phyloP scores from a whole-genome alignment of 2,888 invertebrate genomes.

The Dexiosoma caninum region DNA sequence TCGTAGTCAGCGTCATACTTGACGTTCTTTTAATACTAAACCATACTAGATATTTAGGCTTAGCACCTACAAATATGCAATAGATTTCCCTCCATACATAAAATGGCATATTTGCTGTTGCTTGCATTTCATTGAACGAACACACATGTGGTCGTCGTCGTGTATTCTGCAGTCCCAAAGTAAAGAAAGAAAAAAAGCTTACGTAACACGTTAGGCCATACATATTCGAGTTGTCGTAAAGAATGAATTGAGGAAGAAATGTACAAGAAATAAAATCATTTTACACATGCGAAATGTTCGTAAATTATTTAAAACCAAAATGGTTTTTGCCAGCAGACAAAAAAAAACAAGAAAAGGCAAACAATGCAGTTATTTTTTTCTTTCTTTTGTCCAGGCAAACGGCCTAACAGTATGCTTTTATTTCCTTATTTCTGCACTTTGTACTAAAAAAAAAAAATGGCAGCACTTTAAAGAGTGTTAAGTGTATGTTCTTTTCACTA shows the following conservation, averaged over 20 bases:
- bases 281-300: slow-evolving; percentile 61
- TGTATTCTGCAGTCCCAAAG: not conserved
- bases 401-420: slow-evolving; percentile 40
- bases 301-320: slow-evolving; percentile 58
- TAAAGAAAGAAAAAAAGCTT: not conserved
- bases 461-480: slow-evolving; percentile 49
- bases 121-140: slow-evolving; percentile 58
- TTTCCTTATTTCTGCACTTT: not conserved
- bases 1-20: slow-evolving; percentile 46
- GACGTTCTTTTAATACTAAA: slow-evolving; percentile 32
- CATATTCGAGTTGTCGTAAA: too few relatives aligned
- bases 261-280: slow-evolving; percentile 48
- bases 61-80: slow-evolving; percentile 66
- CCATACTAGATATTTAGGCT: slow-evolving; percentile 47
- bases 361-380: too few relatives aligned
- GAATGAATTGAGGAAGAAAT: slow-evolving; percentile 1
- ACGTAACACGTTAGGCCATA: slow-evolving; percentile 26
- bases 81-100: slow-evolving; percentile 43
- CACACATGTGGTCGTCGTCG: slow-evolving; percentile 53
- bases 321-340: slow-evolving; percentile 12
- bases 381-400: not conserved
- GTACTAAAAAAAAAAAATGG: slow-evolving; percentile 12
- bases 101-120: slow-evolving; percentile 4
- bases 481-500: slow-evolving; percentile 53
- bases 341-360: not conserved